phyloP scores from a whole-genome alignment of 2,888 invertebrate species.

The Polydesmus complanatus region DNA sequence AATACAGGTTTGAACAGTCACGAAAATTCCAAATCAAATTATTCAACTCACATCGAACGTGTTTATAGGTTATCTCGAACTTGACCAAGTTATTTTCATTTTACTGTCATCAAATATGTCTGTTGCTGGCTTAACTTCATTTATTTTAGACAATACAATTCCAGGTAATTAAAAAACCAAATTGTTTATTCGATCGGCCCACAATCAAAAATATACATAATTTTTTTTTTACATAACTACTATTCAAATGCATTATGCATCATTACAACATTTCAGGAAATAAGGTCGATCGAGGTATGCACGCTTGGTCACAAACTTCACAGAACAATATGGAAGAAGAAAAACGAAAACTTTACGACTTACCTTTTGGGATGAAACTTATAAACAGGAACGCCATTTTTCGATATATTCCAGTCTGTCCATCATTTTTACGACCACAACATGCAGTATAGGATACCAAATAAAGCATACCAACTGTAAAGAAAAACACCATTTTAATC shows the following conservation, averaged over 20 bases:
- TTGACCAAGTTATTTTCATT: slow-evolving; percentile 13
- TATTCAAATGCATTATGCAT: not conserved
- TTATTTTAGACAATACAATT: slow-evolving; percentile 22
- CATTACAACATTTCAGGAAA: slow-evolving; percentile 38
- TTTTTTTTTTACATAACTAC: not conserved
- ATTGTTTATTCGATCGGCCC: no score
- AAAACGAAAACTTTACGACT: slow-evolving; percentile 30
- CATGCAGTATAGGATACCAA: no score
- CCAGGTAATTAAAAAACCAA: slow-evolving; percentile 20
- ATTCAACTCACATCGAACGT: not conserved
- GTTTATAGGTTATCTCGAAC: not conserved
- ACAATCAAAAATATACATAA: no score
- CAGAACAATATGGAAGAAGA: no score
- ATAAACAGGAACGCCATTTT: slow-evolving; percentile 38
- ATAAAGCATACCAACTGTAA: no score
- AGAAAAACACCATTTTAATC: no score
- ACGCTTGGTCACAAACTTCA: no score
- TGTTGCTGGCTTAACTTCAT: slow-evolving; percentile 23
- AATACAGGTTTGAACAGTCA: not conserved
- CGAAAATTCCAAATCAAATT: not conserved
- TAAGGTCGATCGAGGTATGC: slow-evolving; percentile 56
- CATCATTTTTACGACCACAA: not conserved
- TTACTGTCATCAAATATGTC: slow-evolving; percentile 22
- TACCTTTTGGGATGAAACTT: slow-evolving; percentile 52
- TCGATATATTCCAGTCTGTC: slow-evolving; percentile 5